phyloP scores from a whole-genome alignment of 2,113 vertebrate genomes.

The Cryptomyrus ogoouensis region DNA sequence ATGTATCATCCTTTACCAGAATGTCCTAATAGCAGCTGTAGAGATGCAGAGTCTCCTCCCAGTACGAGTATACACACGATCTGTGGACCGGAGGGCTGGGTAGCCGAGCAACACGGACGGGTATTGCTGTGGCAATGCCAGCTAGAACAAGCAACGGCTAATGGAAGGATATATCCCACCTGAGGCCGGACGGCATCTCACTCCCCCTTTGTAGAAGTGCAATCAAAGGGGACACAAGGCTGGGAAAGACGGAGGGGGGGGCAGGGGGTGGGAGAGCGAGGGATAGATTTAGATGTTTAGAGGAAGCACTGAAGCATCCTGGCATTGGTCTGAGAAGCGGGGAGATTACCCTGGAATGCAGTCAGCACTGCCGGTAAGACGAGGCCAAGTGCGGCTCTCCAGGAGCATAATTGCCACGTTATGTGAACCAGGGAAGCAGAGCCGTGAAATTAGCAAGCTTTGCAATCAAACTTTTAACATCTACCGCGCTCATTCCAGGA shows the following conservation, averaged over 20 bases:
- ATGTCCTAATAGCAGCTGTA: background rate
- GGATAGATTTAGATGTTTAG: background rate
- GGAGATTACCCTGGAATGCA: conserved; percentile 30
- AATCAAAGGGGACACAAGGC: background rate
- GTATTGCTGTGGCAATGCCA: background rate
- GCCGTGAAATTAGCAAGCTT: conserved; percentile 15
- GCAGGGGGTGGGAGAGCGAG: background rate
- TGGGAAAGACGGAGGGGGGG: background rate
- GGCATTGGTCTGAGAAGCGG: background rate
- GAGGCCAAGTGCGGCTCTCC: background rate
- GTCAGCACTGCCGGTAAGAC: conserved; percentile 23
- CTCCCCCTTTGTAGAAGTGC: background rate
- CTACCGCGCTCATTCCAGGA: background rate
- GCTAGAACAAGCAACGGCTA: background rate
- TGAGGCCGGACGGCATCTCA: background rate
- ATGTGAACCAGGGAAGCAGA: conserved; percentile 33
- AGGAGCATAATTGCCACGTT: conserved; percentile 37
- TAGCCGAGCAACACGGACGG: background rate
- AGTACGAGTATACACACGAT: background rate
- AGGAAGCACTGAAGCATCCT: background rate
- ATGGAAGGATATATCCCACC: background rate
- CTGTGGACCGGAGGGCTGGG: background rate
- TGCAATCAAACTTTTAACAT: conserved; percentile 38
- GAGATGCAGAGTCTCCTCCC: background rate
- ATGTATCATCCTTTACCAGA: background rate